phyloP scores from a whole-genome alignment of 2,113 vertebrate species.

The Ifrita kowaldi region DNA sequence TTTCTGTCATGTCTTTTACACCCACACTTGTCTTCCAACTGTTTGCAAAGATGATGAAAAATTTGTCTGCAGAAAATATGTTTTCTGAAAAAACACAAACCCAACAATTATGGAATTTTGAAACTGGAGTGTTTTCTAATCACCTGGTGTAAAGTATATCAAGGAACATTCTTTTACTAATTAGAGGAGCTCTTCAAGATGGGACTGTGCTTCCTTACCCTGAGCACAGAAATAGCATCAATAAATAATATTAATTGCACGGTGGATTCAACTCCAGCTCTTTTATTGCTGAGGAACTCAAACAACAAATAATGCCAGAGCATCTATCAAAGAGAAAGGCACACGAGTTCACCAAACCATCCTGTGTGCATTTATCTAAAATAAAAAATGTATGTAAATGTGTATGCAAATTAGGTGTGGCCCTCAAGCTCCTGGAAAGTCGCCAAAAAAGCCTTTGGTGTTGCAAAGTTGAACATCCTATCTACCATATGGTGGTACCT shows the following conservation, averaged over 20 bases:
- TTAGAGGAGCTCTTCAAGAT: not conserved
- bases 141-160: not conserved
- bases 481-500: constrained; percentile 47
- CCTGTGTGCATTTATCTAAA: not conserved
- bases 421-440: constrained; percentile 46
- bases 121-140: not conserved
- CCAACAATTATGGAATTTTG: rapidly evolving
- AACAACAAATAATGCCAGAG: not conserved
- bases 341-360: not conserved
- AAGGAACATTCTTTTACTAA: not conserved
- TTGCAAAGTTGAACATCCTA: constrained; percentile 49
- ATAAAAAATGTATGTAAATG: constrained; percentile 56
- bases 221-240: not conserved
- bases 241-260: constrained; percentile 43
- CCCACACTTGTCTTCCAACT: not conserved
- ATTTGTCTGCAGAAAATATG: not conserved
- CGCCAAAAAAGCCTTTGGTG: constrained; percentile 24
- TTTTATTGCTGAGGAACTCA: constrained; percentile 2
- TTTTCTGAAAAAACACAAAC: rapidly evolving
- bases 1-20: not conserved
- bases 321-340: constrained; percentile 11
- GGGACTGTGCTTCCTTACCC: not conserved
- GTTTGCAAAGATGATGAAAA: not conserved
- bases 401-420: constrained; percentile 38
- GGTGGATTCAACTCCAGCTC: not conserved